Base-by-base conservation (phyloP, 1,140 invertebrate species). In the Dendroctonus ponderosae region DNA sequence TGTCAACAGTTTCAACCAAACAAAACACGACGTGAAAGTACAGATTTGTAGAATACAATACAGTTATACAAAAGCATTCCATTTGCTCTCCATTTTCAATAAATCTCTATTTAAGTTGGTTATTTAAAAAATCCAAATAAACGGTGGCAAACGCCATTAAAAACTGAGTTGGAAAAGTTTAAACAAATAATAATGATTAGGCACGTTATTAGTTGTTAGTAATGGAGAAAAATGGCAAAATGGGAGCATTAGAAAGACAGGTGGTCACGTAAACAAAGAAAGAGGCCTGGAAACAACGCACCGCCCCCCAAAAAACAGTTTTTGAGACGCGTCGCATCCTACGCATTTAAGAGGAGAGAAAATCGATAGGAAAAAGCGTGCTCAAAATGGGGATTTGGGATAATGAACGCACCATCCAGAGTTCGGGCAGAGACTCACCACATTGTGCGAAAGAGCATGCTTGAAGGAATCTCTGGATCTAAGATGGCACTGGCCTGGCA, bases 301-400 rank as follows among this genome's bases (percentile, higher is more conserved):
- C 61, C 61, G 51, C 61, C 42, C 61, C 61, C 59, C 50, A 63
- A 63, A 63, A 51, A 51, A 39, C 41, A 62, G 41, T 63, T 54
- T 63, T 63, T 63, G 61, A 63, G 61, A 63, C 50, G 61, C 61
- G 50, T n/a, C 52, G 63, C 43, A 38, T 37, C 63, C 63, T 66
- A 66, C 63, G 63, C 63, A 59, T 58, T 58, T 46, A 46, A 48
- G 44, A 46, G 62, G 42, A 38, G 43, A 26, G 50, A 66, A 66
- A 66, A 66, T 66, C 64, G 53, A 66, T 66, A 66, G 64, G 56
- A 66, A 66, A 66, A 66, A 60, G 64, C 64, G 56, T 66, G 64
- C 49, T 53, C 64, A 52, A 60, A 66, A 66, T 66, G 63, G 54
- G 63, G 59, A 66, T 42, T 60, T 49, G 56, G 57, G 26, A 43